phyloP scores from a whole-genome alignment of 2,888 invertebrate genomes.

The Cheilosia pagana region DNA sequence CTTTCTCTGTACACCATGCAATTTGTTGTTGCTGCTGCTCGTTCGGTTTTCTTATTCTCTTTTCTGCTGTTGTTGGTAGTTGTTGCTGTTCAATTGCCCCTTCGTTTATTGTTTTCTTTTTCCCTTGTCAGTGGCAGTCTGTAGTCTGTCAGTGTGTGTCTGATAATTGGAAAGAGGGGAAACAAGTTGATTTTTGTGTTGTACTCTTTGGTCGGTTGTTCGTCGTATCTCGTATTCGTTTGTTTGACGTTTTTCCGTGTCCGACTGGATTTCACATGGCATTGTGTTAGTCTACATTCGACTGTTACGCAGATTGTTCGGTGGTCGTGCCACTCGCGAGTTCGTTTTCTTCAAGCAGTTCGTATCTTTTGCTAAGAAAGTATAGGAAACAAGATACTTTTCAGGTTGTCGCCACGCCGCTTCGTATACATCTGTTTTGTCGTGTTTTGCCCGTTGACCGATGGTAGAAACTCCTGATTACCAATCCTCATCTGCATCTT shows the following conservation, averaged over 20 bases:
- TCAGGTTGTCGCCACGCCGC: constrained; percentile 24
- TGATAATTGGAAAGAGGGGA: constrained; percentile 69
- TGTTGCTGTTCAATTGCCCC: not conserved
- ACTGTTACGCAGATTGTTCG: constrained; percentile 83
- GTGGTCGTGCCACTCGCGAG: constrained; percentile 79
- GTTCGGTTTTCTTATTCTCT: constrained; percentile 45
- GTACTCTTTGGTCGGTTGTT: constrained; percentile 69
- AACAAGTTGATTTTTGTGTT: constrained; percentile 73
- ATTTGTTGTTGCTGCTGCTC: constrained; percentile 59
- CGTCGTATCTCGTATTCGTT: constrained; percentile 64
- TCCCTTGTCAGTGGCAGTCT: not conserved
- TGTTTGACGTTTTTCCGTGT: constrained; percentile 80
- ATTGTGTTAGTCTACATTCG: constrained; percentile 84
- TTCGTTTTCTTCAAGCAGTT: constrained; percentile 54
- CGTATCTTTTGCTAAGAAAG: constrained; percentile 16
- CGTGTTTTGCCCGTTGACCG: constrained; percentile 44
- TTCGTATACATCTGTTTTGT: constrained; percentile 34
- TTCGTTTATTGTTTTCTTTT: constrained; percentile 27
- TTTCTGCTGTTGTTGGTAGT: not conserved
- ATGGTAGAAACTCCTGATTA: constrained; percentile 30
- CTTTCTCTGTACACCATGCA: constrained; percentile 53
- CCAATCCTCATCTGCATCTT: constrained; percentile 25
- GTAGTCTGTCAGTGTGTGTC: constrained; percentile 18
- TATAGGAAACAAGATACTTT: constrained; percentile 13
- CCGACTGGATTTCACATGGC: constrained; percentile 79